These are phyloP conservation scores for Andinoacara biseriatus DNA, from an alignment of 2,113 vertebrate genomes.

Conservation along the genomic window DNA sequence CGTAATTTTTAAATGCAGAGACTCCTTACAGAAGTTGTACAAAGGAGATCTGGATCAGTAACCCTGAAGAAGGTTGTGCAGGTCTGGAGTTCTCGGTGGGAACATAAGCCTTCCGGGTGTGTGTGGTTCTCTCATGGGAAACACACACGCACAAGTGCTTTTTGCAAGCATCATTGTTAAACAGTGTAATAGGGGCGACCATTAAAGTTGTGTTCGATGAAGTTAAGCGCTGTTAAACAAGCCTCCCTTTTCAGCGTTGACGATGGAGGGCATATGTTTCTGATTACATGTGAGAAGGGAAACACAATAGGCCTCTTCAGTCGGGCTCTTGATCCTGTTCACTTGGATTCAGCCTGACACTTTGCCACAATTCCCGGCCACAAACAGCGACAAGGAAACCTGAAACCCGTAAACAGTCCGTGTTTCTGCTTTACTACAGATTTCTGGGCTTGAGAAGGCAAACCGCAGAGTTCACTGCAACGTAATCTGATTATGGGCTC, in stretches of 20 bases:
- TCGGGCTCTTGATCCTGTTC: constrained; percentile 73
- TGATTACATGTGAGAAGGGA: constrained; percentile 65
- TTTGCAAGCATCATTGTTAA: constrained; percentile 74
- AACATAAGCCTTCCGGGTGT: constrained; percentile 28
- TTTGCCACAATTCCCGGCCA: constrained; percentile 72
- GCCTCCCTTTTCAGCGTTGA: constrained; percentile 41
- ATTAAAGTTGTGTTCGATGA: constrained; percentile 80
- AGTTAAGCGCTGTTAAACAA: constrained; percentile 67
- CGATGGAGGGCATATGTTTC: constrained; percentile 74
- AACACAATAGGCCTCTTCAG: constrained; percentile 78
- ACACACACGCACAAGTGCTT: constrained; percentile 21
- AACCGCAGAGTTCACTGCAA: constrained; percentile 45
- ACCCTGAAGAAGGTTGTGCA: constrained; percentile 12
- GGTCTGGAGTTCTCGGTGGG: constrained; percentile 17
- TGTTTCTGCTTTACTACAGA: constrained; percentile 74
- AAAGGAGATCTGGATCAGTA: constrained; percentile 21
- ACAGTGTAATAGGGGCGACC: constrained; percentile 65
- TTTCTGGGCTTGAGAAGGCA: constrained; percentile 57
- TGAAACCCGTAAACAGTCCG: constrained; percentile 74
- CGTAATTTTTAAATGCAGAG: fast-evolving
- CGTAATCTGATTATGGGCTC: constrained; percentile 69
- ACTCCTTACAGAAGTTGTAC: background rate
- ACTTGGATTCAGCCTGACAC: constrained; percentile 76
- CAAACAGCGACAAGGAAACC: constrained; percentile 77
- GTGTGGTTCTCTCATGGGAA: constrained; percentile 34